Conservation (phyloP, 2,797 vertebrate species). For the Cyprinella venusta region DNA sequence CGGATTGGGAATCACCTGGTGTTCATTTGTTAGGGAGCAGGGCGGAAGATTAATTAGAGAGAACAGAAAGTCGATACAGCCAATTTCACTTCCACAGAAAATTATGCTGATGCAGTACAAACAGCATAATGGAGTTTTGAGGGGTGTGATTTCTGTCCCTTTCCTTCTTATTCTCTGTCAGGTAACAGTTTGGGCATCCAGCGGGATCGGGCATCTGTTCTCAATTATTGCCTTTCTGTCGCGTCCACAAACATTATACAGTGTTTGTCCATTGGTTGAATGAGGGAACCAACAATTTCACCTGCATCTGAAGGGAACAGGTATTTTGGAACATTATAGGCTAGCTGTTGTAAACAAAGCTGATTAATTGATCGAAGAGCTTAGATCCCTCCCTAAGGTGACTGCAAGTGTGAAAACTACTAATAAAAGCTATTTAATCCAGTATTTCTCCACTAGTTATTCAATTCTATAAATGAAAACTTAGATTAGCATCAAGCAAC, state of each 20-base stretch:
- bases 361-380: constrained; percentile 20
- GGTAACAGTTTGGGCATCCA: constrained; percentile 14
- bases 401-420: background rate
- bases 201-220: constrained; percentile 41
- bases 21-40: constrained; percentile 58
- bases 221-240: constrained; percentile 43
- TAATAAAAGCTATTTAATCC: constrained; percentile 14
- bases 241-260: background rate
- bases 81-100: constrained; percentile 66
- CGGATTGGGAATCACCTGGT: constrained; percentile 49
- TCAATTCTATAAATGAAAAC: constrained; percentile 6
- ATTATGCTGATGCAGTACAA: constrained; percentile 62
- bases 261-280: constrained; percentile 18
- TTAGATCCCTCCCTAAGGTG: background rate
- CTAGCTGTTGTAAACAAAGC: background rate
- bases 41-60: constrained; percentile 58
- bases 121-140: constrained; percentile 13
- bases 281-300: background rate
- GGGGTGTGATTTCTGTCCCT: background rate
- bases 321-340: background rate
- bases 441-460: background rate
- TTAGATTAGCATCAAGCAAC: background rate
- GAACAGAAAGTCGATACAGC: constrained; percentile 67
- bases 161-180: constrained; percentile 16
- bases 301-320: constrained; percentile 7